A percentile compares a stretch with the other conserved stretches of the same genome.
Conservation (phyloP, 2,888 invertebrate genomes). For the Eucera pruinosa region DNA sequence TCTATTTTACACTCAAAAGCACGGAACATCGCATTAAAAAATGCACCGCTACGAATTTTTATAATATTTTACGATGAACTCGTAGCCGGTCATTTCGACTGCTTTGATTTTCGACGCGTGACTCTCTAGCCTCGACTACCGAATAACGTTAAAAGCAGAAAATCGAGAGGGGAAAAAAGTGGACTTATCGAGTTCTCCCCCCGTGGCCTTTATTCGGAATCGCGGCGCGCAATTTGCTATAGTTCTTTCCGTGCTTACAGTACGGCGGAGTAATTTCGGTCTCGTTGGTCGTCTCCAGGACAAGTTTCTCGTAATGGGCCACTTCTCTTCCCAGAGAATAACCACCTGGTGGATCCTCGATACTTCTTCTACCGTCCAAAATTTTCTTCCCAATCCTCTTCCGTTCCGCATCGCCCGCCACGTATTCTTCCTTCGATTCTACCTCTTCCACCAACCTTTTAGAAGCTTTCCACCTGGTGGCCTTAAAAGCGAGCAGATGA, state of each 20-base stretch:
- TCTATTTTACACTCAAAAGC: neutral
- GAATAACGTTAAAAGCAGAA: no score
- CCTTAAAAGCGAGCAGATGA: conserved; percentile 3
- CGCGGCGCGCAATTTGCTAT: conserved; percentile 20
- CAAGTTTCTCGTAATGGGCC: conserved; percentile 45
- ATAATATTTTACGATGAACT: no score
- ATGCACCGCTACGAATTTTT: no score
- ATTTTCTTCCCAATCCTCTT: conserved; percentile 44
- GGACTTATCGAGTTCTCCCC: no score
- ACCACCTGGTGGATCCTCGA: conserved; percentile 46
- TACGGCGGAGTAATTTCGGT: conserved; percentile 38
- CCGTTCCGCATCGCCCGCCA: conserved; percentile 48
- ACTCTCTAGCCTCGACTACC: no score
- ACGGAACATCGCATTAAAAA: no score
- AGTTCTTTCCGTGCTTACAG: conserved; percentile 19
- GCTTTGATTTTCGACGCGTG: no score
- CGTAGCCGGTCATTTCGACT: no score
- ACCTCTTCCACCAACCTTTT: conserved; percentile 66
- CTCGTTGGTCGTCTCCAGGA: conserved; percentile 43
- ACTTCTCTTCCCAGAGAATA: conserved; percentile 27
- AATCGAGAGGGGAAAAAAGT: no score
- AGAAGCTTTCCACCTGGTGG: neutral
- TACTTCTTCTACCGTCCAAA: conserved; percentile 53
- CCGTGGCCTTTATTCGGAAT: conserved; percentile 27
- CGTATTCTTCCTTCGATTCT: conserved; percentile 35